Conservation (phyloP, 2,888 invertebrate genomes). For the Erebia aethiops region DNA sequence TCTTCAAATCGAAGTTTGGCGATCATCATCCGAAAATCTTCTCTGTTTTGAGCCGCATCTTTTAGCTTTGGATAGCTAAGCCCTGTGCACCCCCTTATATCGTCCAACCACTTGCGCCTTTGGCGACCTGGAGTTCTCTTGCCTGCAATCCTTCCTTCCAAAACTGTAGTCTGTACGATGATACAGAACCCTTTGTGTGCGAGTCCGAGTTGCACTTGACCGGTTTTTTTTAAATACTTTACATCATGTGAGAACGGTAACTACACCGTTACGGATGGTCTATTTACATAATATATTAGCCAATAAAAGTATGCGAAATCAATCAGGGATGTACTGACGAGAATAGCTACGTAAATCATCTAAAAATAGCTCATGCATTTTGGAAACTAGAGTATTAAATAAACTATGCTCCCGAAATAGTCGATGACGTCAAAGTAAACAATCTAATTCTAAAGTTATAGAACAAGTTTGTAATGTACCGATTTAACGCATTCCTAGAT, state of each 20-base stretch:
- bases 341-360: conserved; percentile 29
- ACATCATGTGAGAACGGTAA: conserved; percentile 21
- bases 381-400: conserved; percentile 37
- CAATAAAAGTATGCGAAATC: conserved; percentile 24
- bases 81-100: too few relatives aligned
- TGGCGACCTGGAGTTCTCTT: too few relatives aligned
- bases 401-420: conserved; percentile 39
- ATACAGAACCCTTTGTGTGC: too few relatives aligned
- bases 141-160: too few relatives aligned
- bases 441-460: conserved; percentile 36
- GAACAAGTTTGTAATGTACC: conserved; percentile 35
- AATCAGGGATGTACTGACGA: conserved; percentile 32
- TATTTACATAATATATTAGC: conserved; percentile 25
- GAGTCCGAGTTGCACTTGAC: too few relatives aligned
- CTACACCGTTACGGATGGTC: conserved; percentile 14
- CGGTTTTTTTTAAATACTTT: background rate
- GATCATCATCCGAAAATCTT: too few relatives aligned
- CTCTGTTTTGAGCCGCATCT: too few relatives aligned
- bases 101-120: too few relatives aligned
- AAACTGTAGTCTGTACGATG: too few relatives aligned
- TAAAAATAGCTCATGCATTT: conserved; percentile 33
- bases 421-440: conserved; percentile 42
- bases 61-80: too few relatives aligned
- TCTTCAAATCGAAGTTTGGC: too few relatives aligned
- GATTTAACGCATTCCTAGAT: conserved; percentile 33